phyloP scores from a whole-genome alignment of 2,797 vertebrate species.

The Peromyscus attwateri region DNA sequence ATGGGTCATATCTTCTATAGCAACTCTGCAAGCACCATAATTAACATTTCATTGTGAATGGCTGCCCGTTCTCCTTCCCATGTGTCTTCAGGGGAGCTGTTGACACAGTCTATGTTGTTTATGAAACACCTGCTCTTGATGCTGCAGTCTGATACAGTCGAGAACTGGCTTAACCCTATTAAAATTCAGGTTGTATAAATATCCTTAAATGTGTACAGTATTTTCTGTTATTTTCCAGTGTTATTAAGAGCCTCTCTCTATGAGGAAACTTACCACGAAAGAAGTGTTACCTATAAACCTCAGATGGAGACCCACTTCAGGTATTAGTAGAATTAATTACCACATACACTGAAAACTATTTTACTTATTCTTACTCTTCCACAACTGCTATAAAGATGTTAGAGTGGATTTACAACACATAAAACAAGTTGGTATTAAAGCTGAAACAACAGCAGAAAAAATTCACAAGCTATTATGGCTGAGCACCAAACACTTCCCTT shows the following conservation, averaged over 20 bases:
- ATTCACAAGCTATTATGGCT: not conserved
- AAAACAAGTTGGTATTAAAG: not conserved
- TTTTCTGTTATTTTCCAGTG: not conserved
- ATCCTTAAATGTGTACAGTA: not conserved
- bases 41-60: not conserved
- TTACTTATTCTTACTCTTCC: slow-evolving; percentile 11
- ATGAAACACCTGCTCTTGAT: not conserved
- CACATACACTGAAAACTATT: slow-evolving; percentile 2
- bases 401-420: not conserved
- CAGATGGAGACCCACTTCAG: not conserved
- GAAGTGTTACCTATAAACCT: not conserved
- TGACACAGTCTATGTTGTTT: not conserved
- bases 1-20: not conserved
- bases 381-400: not conserved
- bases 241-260: slow-evolving; percentile 11
- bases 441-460: slow-evolving; percentile 14
- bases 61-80: not conserved
- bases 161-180: slow-evolving; percentile 40
- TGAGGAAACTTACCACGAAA: not conserved
- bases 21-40: not conserved
- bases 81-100: not conserved
- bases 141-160: not conserved
- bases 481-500: not conserved
- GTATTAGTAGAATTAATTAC: slow-evolving; percentile 2
- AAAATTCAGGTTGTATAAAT: slow-evolving; percentile 26